Base-by-base conservation (phyloP, 1,140 invertebrate species). In the Pseudobourletiella spinata region DNA sequence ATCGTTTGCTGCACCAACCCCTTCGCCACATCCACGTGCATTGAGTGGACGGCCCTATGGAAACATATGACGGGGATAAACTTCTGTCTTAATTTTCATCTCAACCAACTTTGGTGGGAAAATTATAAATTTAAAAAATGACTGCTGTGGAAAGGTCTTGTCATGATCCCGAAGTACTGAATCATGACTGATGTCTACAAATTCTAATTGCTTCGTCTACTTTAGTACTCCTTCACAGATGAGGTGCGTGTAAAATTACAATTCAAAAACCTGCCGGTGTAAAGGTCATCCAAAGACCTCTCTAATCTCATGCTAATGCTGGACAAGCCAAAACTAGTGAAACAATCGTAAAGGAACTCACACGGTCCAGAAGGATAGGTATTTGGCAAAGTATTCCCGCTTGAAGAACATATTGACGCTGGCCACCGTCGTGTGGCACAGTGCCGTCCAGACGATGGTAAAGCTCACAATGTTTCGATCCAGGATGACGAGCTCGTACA, bases 331-430 rank as follows among this genome's bases (percentile, higher is more conserved):
- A n/a, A n/a, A n/a, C n/a, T n/a, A n/a, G n/a, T n/a, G n/a, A n/a
- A n/a, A n/a, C n/a, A n/a, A n/a, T n/a, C n/a, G n/a, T n/a, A 16
- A 24, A 30, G 22, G 4, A 39, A 55, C 30, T 55, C 29, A 64
- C 63, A 28, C 28, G 1, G 50, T 52, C 64, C 64, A 65, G 24
- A 61, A 58, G 18, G 28, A 57, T 3, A 65, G 35, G 43, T 52
- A 65, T 26, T 61, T 42, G 1, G 59, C 64, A n/a, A 61, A 43
- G 48, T 58, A 65, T 14, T 46, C n/a, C n/a, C 48, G 29, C 22
- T 55, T 57, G 6, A 25, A 1, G 4, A 61, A 26, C 22, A 65
- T 39, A n/a, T 28, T 35, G n/a, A 61, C 16, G n/a, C 57, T 52
- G 6, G 18, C n/a, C 15, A 65, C 43, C 6, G 15, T 1, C 15